phyloP scores from a whole-genome alignment of 1,140 invertebrate species.

The Calosoma granatense region DNA sequence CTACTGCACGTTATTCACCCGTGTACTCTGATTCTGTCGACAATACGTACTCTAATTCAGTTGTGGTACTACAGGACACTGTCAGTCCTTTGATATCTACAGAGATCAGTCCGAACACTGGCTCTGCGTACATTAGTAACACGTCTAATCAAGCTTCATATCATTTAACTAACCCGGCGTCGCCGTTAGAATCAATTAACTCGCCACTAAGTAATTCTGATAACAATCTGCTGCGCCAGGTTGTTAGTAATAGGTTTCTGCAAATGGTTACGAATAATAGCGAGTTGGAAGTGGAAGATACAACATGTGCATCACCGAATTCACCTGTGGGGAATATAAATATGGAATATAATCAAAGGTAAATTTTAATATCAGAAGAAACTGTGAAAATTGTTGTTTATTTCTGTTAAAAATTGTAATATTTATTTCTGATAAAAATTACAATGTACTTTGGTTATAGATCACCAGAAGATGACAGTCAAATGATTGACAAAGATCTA shows the following conservation, averaged over 20 bases:
- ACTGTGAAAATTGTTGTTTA: neutral
- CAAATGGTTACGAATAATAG: constrained; percentile 22
- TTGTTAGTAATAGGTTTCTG: constrained; percentile 31
- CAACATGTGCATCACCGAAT: neutral
- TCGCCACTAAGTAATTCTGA: neutral
- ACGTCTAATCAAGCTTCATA: constrained; percentile 15
- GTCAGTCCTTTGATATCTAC: neutral
- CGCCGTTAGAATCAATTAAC: neutral
- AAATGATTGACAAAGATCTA: constrained; percentile 10
- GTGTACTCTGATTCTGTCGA: constrained; percentile 38
- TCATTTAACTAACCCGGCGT: constrained; percentile 17
- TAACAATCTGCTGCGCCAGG: constrained; percentile 27
- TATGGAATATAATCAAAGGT: neutral
- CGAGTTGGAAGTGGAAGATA: neutral
- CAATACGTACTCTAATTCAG: constrained; percentile 40
- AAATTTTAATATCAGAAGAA: too few relatives aligned
- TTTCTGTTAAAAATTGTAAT: neutral
- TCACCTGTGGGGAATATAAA: neutral
- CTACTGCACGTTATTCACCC: constrained; percentile 43
- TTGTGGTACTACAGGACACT: constrained; percentile 37
- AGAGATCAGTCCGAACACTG: neutral
- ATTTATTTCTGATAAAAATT: constrained; percentile 2
- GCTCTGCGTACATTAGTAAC: neutral
- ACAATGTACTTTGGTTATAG: constrained; percentile 8
- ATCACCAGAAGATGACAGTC: neutral